These are phyloP conservation scores for Parascotia fuliginaria DNA, from an alignment of 2,888 invertebrate genomes.

Conservation along the genomic window DNA sequence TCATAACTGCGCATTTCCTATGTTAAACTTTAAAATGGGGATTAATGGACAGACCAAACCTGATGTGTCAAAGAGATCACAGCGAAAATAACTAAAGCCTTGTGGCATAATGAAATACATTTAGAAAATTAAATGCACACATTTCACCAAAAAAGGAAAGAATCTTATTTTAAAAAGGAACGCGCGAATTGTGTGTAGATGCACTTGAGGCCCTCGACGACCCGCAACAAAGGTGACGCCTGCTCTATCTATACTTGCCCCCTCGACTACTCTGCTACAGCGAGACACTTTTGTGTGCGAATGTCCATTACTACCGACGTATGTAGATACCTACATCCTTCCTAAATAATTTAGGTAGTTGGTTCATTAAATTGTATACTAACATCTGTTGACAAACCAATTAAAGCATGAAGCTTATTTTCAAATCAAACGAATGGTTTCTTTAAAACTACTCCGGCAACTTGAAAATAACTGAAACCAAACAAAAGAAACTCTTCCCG, in stretches of 20 bases:
- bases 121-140: background rate
- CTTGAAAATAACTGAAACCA: no score
- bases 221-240: conserved; percentile 63
- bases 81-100: background rate
- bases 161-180: conserved; percentile 47
- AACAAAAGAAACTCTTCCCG: no score
- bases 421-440: no score
- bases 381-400: no score
- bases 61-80: background rate
- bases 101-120: background rate
- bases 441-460: no score
- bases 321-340: conserved; percentile 22
- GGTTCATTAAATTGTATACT: no score
- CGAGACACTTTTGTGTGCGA: conserved; percentile 59
- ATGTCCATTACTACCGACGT: conserved; percentile 55
- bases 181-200: conserved; percentile 40
- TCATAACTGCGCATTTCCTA: background rate
- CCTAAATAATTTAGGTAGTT: conserved; percentile 12
- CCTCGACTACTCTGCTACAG: conserved; percentile 46
- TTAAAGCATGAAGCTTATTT: no score
- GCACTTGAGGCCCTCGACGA: conserved; percentile 50
- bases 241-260: conserved; percentile 68
- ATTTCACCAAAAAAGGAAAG: conserved; percentile 27
- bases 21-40: conserved; percentile 7
- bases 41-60: background rate